Evolutionary conservation across 2,797 vertebrate species (phyloP).

Genomic region (Galagoides demidoff): DNA sequence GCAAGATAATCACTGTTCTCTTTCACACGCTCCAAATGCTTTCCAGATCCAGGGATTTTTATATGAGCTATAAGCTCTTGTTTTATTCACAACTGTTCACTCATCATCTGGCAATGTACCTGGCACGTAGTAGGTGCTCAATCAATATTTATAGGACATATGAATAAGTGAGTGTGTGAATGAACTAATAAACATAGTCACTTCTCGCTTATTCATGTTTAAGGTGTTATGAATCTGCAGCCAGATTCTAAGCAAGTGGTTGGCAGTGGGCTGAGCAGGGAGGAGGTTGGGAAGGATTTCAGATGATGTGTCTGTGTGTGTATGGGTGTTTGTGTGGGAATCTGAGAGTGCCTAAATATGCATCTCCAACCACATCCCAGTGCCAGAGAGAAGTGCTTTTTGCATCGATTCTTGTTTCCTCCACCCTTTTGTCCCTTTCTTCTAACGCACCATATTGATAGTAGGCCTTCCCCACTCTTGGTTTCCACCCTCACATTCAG

Average conservation of each 20-base stretch:
- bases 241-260: constrained; percentile 63
- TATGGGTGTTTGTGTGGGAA: constrained; percentile 79
- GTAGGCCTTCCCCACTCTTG: constrained; percentile 64
- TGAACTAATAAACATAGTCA: constrained; percentile 62
- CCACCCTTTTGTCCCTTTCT: constrained; percentile 52
- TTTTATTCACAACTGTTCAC: neutral
- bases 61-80: neutral
- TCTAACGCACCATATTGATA: constrained; percentile 70
- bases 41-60: neutral
- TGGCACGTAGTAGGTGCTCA: constrained; percentile 58
- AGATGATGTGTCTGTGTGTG: constrained; percentile 75
- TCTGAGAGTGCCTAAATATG: constrained; percentile 64
- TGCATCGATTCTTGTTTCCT: constrained; percentile 48
- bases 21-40: neutral
- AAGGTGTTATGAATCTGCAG: constrained; percentile 65
- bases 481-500: constrained; percentile 66
- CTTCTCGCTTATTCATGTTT: constrained; percentile 71
- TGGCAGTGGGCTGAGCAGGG: constrained; percentile 72
- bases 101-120: neutral
- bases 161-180: constrained; percentile 62
- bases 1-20: neutral
- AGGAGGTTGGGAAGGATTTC: constrained; percentile 66
- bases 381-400: constrained; percentile 63
- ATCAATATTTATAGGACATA: constrained; percentile 60
- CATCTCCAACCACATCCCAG: constrained; percentile 37